A percentile compares a stretch with the other conserved stretches of the same genome.
Evolutionary conservation across 2,888 invertebrate genomes (phyloP).

Genomic region (Rhingia rostrata): DNA sequence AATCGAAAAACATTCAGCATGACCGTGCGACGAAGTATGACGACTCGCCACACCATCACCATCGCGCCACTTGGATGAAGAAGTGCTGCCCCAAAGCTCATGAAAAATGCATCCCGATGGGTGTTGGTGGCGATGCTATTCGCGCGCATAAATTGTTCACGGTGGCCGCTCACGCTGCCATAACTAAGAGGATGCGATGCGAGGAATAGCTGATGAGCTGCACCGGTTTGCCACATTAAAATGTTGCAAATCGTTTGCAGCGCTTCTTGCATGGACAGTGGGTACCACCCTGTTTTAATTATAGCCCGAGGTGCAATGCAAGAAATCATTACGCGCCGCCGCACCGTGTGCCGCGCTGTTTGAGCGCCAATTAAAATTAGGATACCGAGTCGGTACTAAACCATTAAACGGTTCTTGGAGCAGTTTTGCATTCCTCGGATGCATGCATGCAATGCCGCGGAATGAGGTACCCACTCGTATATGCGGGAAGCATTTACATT

Average conservation of each 20-base stretch:
- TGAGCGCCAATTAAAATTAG: slow-evolving; percentile 57
- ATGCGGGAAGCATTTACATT: background rate
- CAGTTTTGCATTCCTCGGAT: slow-evolving; percentile 21
- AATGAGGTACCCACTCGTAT: background rate
- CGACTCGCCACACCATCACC: background rate
- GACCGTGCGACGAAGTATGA: slow-evolving; percentile 21
- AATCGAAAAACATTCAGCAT: slow-evolving; percentile 51
- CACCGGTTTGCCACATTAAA: slow-evolving; percentile 51
- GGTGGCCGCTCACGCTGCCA: slow-evolving; percentile 7
- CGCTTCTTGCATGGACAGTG: background rate
- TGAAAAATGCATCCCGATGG: slow-evolving; percentile 70
- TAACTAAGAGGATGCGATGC: slow-evolving; percentile 31
- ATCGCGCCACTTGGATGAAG: slow-evolving; percentile 5
- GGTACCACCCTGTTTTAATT: slow-evolving; percentile 69
- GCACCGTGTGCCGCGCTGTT: slow-evolving; percentile 14
- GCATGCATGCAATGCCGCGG: background rate
- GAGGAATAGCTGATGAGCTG: slow-evolving; percentile 59
- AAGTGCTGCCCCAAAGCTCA: slow-evolving; percentile 44
- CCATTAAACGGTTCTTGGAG: slow-evolving; percentile 23
- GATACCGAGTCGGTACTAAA: slow-evolving; percentile 23
- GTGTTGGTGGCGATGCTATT: slow-evolving; percentile 63
- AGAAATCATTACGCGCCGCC: slow-evolving; percentile 31
- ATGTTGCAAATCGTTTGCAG: slow-evolving; percentile 32
- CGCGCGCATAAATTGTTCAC: slow-evolving; percentile 63
- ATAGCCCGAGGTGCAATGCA: slow-evolving; percentile 62